A percentile compares a stretch with the other conserved stretches of the same genome.
Conservation (phyloP, 2,113 vertebrate species). For the Poeciliopsis turrubarensis region DNA sequence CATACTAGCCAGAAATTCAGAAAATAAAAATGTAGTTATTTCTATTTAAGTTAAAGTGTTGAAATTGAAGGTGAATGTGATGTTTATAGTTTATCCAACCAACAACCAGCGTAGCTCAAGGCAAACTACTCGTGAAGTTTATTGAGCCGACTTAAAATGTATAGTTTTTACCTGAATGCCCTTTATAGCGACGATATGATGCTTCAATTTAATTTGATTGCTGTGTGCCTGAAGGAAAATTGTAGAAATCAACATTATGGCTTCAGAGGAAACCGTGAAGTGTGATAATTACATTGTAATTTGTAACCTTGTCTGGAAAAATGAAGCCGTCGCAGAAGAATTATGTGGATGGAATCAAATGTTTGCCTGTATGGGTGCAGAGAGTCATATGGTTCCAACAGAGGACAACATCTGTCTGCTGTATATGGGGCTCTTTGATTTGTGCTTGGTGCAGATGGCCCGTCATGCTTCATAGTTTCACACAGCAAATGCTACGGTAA, state of each 20-base stretch:
- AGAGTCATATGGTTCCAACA: slow-evolving; percentile 25
- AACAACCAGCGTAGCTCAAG: too few relatives aligned
- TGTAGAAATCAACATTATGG: slow-evolving; percentile 30
- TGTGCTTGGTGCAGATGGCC: slow-evolving; percentile 71
- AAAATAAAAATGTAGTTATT: neutral
- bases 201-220: slow-evolving; percentile 18
- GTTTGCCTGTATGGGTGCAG: slow-evolving; percentile 42
- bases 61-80: neutral
- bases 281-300: slow-evolving; percentile 45
- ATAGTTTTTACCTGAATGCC: slow-evolving; percentile 11
- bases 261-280: slow-evolving; percentile 7
- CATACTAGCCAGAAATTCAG: neutral
- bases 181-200: slow-evolving; percentile 2
- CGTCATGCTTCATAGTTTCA: slow-evolving; percentile 48
- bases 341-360: slow-evolving; percentile 41
- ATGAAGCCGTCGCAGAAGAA: slow-evolving; percentile 22
- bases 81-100: too few relatives aligned
- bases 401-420: slow-evolving; percentile 68
- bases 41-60: neutral
- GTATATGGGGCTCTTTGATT: slow-evolving; percentile 63
- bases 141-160: neutral
- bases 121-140: slow-evolving; percentile 3
- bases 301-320: slow-evolving; percentile 50
- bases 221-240: slow-evolving; percentile 17
- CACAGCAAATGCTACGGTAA: slow-evolving; percentile 53